phyloP scores from a whole-genome alignment of 2,113 vertebrate genomes.

The Peromyscus californicus region DNA sequence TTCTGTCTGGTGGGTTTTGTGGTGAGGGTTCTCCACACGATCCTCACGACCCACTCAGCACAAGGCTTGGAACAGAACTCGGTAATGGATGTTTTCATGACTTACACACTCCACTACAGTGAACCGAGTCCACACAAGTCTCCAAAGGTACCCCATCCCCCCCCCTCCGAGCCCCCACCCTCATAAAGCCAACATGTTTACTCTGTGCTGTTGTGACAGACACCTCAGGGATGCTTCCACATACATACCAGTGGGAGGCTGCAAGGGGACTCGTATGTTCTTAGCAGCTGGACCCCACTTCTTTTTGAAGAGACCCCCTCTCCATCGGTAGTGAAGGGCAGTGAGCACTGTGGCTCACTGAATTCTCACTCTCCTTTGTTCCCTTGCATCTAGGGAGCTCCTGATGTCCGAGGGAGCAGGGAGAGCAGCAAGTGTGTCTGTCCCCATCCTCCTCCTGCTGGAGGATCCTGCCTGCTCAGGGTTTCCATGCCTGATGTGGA shows the following conservation, averaged over 20 bases:
- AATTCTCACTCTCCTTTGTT: too few species aligned
- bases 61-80: neutral
- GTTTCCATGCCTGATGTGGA: neutral
- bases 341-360: accelerated
- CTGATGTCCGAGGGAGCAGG: accelerated
- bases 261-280: accelerated
- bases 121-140: accelerated
- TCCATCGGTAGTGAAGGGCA: constrained; percentile 50
- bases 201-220: neutral
- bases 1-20: neutral
- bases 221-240: neutral
- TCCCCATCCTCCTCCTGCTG: neutral
- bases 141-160: neutral
- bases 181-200: neutral
- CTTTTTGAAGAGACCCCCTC: neutral
- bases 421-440: neutral
- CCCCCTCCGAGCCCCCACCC: neutral
- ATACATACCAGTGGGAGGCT: neutral
- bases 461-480: neutral
- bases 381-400: neutral
- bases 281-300: neutral
- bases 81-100: neutral
- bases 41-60: neutral
- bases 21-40: neutral
- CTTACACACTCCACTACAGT: neutral